Base-by-base conservation (phyloP, 2,797 vertebrate species). In the Lepus townsendii region DNA sequence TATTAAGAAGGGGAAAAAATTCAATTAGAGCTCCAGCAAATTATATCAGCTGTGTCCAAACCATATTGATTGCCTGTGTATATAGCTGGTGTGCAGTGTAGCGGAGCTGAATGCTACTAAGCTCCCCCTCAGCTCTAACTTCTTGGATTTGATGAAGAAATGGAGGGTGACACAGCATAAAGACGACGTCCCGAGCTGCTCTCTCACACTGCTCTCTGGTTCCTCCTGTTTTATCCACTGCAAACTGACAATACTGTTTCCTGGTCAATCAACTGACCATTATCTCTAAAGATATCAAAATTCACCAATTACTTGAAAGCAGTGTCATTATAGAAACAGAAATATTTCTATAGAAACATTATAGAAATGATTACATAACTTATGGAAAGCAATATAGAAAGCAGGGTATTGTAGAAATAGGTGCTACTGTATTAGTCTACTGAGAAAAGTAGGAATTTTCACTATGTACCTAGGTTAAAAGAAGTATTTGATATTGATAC, bases 41-140 rank as follows among this genome's bases (percentile, higher is more conserved):
- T 97, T 96, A 75, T 93, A 96, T 96, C 91, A 95, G 73, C 97
- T 95, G 91, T 93, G 93, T 95, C 96, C 93, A 95, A 96, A 91
- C 24, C 68, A 95, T 91, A 97, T 79, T 92, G 88, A 95, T 96
- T 94, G 89, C 72, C 87, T 96, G 72, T 83, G 93, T 92, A 63
- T 92, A 87, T 76, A 95, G 83, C 88, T 91, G 82, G 76, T 87
- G 79, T 82, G 89, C 83, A 93, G 57, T 5, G 3, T 52, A 86
- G 84, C 13, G 0, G 12, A 75, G n/a, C 76, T 42, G 72, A 93
- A 87, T 71, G 83, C 60, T 60, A 26, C 79, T 57, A 83, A 95
- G 77, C 72, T 91, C 63, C 32, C 32, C 16, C 87, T 83, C 19
- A 79, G 32, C 54, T 90, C 54, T 38, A 6, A 5, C 4, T 83